Base-by-base conservation (phyloP, 2,797 vertebrate genomes). In the Buceros bicornis region DNA sequence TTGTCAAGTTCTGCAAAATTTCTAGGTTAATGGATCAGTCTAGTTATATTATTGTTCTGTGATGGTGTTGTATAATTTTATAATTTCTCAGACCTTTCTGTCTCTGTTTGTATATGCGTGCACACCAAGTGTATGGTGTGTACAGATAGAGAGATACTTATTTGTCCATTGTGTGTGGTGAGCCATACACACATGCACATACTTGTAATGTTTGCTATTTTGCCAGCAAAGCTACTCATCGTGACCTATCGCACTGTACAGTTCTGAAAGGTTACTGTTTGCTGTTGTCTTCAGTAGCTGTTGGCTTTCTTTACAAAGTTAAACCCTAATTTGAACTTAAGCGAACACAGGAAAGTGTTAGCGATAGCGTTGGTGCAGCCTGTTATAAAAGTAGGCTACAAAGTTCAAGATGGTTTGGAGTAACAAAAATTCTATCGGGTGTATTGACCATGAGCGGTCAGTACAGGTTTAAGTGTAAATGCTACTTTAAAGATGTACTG, bases 1-100 rank as follows among this genome's bases (percentile, higher is more conserved):
- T 89, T 92, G 57, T 88, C 61, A 71, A 70, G 45, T 86, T 95
- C 71, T 90, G n/a, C 66, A 87, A 66, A 90, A 82, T 70, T 74
- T 25, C 53, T 69, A 37, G 70, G 37, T 29, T 72, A 89, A 72
- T 87, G 31, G 80, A 91, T 88, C 62, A 73, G 51, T 60, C 43
- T 40, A 35, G 31, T 82, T 82, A 28, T 57, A 58, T 54, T 74
- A 53, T 89, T 2, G 2, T 86, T 70, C 80, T 87, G 22, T 50
- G 31, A 60, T 16, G 11, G 10, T 48, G 22, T 26, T 77, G 67
- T 79, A 73, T 62, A 83, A 76, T 89, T 40, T 15, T 17, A 22
- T 65, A 57, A 54, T n/a, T 47, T 22, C 16, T 18, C 11, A 8
- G 47, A 20, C 4, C 10, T 93, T 89, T 67, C 56, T n/a, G 6